Evolutionary conservation across 2,888 invertebrate genomes (phyloP), one percentile per base, ranked within the genome.

Genomic region (Sicus ferrugineus): DNA sequence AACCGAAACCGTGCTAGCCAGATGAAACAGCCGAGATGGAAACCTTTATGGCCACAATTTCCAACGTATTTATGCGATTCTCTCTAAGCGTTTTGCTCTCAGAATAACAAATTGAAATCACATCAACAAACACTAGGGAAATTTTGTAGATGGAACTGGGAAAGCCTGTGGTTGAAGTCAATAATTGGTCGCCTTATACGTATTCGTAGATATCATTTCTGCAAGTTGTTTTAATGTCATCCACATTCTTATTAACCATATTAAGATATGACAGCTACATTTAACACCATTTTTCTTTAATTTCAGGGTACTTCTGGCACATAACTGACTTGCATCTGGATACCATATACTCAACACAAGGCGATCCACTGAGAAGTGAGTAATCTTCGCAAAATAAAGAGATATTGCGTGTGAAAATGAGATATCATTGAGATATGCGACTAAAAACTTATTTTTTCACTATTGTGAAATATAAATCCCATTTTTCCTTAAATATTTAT

Each of bases 221-320:
- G n/a, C n/a, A n/a, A n/a, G n/a, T n/a, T n/a, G n/a, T n/a, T n/a
- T n/a, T n/a, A n/a, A n/a, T n/a, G n/a, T n/a, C n/a, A n/a, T n/a
- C n/a, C n/a, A n/a, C n/a, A n/a, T n/a, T n/a, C n/a, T n/a, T n/a
- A n/a, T n/a, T n/a, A n/a, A n/a, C n/a, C n/a, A n/a, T n/a, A n/a
- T n/a, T n/a, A n/a, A n/a, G n/a, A n/a, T n/a, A n/a, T n/a, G n/a
- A n/a, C n/a, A n/a, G n/a, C n/a, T n/a, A n/a, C n/a, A n/a, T n/a
- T n/a, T n/a, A n/a, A n/a, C n/a, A n/a, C n/a, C 54, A 70, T 59
- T 50, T 70, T 65, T 70, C 38, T 71, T 70, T 87, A 87, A 85
- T 92, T 91, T 2, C 91, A 96, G 96, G 95, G 78, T 94, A 93
- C 85, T 96, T 96, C 87, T 96, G 96, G 96, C 96, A 96, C 86